phyloP scores from a whole-genome alignment of 2,888 invertebrate genomes.

The Pollenia angustigena region DNA sequence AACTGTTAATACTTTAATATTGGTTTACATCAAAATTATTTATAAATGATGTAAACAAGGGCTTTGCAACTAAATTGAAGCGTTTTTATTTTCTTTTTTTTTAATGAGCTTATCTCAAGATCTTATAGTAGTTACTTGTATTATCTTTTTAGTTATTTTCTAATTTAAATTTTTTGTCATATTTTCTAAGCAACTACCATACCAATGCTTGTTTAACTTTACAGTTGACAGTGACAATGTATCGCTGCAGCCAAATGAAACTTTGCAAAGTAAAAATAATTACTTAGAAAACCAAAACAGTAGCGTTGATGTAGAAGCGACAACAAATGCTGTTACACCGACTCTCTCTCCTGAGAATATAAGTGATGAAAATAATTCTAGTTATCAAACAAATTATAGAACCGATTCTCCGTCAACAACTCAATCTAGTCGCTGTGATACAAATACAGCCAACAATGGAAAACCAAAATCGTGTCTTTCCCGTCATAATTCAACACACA shows the following conservation, averaged over 20 bases:
- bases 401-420: constrained; percentile 55
- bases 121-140: too few relatives aligned
- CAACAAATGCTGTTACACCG: constrained; percentile 32
- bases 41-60: too few relatives aligned
- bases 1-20: not conserved
- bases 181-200: constrained; percentile 53
- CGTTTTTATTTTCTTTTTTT: too few relatives aligned
- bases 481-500: constrained; percentile 82
- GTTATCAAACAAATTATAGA: constrained; percentile 24
- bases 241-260: constrained; percentile 53
- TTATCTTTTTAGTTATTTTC: not conserved
- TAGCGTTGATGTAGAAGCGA: constrained; percentile 40
- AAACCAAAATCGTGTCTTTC: constrained; percentile 82
- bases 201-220: constrained; percentile 59
- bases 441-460: constrained; percentile 39
- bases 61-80: too few relatives aligned
- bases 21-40: not conserved
- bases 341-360: constrained; percentile 20
- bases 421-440: constrained; percentile 68
- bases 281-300: constrained; percentile 46
- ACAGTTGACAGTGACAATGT: constrained; percentile 50
- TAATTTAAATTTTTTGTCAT: constrained; percentile 5
- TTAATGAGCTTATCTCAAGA: too few relatives aligned
- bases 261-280: constrained; percentile 46
- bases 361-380: constrained; percentile 34